phyloP scores from a whole-genome alignment of 2,113 vertebrate species.

The Phoenicopterus ruber region DNA sequence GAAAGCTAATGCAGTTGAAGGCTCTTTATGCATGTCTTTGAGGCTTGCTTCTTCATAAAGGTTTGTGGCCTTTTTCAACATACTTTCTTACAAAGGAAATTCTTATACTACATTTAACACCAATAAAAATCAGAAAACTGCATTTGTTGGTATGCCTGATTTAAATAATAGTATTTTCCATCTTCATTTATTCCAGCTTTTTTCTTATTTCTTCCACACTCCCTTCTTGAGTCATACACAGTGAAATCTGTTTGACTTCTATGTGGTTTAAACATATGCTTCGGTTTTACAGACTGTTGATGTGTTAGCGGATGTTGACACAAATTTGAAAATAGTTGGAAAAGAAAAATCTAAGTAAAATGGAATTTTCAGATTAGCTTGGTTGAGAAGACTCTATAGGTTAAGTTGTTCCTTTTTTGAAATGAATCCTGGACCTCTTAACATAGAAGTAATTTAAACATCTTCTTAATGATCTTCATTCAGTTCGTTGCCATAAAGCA shows the following conservation, averaged over 20 bases:
- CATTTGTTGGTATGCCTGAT: conserved; percentile 16
- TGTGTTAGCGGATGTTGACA: conserved; percentile 29
- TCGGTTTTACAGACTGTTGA: conserved; percentile 29
- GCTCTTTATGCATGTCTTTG: neutral
- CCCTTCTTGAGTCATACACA: neutral
- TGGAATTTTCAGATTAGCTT: conserved; percentile 35
- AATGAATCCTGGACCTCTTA: neutral
- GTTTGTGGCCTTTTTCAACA: neutral
- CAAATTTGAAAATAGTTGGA: conserved; percentile 37
- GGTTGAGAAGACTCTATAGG: neutral
- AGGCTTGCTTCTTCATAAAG: neutral
- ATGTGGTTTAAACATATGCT: conserved; percentile 45
- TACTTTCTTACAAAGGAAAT: neutral
- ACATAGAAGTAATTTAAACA: neutral
- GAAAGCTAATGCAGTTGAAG: neutral
- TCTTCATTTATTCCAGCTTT: conserved; percentile 11
- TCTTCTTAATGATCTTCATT: neutral
- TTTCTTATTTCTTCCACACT: conserved; percentile 11
- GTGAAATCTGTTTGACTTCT: conserved; percentile 35
- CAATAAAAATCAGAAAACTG: conserved; percentile 20
- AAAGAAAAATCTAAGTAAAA: conserved; percentile 33
- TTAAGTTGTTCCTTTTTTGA: neutral
- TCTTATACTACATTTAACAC: neutral
- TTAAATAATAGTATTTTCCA: conserved; percentile 38
- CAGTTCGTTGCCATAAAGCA: neutral